These are phyloP conservation scores for Conistra vaccinii DNA, from an alignment of 2,888 invertebrate genomes.

Conservation along the genomic window DNA sequence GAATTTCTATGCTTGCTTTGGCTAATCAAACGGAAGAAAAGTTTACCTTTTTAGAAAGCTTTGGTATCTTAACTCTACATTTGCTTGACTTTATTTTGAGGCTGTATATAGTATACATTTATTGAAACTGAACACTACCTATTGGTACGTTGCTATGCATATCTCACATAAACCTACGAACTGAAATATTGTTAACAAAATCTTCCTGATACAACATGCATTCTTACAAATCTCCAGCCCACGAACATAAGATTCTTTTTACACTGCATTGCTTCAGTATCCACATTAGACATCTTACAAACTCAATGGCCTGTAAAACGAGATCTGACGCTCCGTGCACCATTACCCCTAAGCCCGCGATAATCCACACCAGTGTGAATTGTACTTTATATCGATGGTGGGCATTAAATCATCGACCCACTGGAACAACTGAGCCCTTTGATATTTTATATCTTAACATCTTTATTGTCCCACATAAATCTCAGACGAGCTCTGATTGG, in stretches of 20 bases:
- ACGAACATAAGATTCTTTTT: constrained; percentile 16
- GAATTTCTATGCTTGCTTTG: constrained; percentile 7
- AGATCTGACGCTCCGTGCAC: constrained; percentile 36
- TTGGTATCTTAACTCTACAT: background rate
- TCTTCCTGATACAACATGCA: background rate
- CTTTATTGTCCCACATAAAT: constrained; percentile 78
- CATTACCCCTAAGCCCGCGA: constrained; percentile 47
- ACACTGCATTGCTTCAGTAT: constrained; percentile 24
- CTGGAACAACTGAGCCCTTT: constrained; percentile 66
- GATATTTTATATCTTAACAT: constrained; percentile 78
- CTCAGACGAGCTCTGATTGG: constrained; percentile 70
- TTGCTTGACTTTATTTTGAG: constrained; percentile 2
- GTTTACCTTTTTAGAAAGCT: background rate
- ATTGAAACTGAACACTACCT: background rate
- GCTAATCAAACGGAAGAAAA: background rate
- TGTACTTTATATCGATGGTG: constrained; percentile 67
- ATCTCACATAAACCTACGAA: background rate
- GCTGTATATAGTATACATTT: background rate
- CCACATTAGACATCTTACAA: constrained; percentile 30
- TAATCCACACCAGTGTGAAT: constrained; percentile 61
- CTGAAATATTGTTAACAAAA: background rate
- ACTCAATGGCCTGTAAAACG: constrained; percentile 50
- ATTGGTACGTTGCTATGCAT: background rate
- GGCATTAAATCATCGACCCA: constrained; percentile 70
- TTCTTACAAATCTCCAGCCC: background rate